phyloP scores from a whole-genome alignment of 30 jellyfish, hydroid and myxozoan genomes.

The Aurelia sp. region DNA sequence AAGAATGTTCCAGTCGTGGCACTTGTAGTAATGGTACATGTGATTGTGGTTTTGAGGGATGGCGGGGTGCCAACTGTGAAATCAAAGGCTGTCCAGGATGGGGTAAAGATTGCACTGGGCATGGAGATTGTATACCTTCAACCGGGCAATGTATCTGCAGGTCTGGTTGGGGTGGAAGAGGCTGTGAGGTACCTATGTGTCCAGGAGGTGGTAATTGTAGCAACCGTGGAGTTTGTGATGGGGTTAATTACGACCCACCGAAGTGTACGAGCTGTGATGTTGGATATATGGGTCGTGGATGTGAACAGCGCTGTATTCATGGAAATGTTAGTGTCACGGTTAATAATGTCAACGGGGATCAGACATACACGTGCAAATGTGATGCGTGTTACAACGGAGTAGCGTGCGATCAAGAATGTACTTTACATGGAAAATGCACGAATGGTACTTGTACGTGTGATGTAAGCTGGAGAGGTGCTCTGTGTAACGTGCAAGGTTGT shows the following conservation, averaged over 20 bases:
- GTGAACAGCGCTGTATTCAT: conserved; percentile 56
- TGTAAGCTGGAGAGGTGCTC: conserved; percentile 66
- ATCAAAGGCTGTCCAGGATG: conserved; percentile 73
- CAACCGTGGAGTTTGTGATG: conserved; percentile 76
- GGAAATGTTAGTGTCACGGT: conserved; percentile 36
- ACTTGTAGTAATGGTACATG: conserved; percentile 57
- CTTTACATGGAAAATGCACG: conserved; percentile 57
- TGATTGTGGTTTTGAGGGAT: conserved; percentile 71
- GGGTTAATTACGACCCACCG: conserved; percentile 62
- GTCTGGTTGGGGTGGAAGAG: conserved; percentile 76
- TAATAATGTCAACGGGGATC: conserved; percentile 20
- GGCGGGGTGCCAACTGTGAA: conserved; percentile 71
- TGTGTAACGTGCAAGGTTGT: conserved; percentile 63
- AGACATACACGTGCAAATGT: conserved; percentile 27
- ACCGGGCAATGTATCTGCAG: conserved; percentile 75
- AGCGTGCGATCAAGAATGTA: conserved; percentile 67
- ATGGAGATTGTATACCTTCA: conserved; percentile 65
- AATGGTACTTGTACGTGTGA: conserved; percentile 50
- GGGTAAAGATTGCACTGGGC: conserved; percentile 76
- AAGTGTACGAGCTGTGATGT: conserved; percentile 51
- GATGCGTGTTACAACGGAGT: conserved; percentile 59
- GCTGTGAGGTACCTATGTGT: conserved; percentile 70
- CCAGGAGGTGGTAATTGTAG: conserved; percentile 84
- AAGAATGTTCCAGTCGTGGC: conserved; percentile 67
- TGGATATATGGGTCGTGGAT: conserved; percentile 77